Percentiles rank a stretch among this genome's conserved stretches.
Evolutionary conservation across 1,140 invertebrate genomes (phyloP).

Genomic region (Caenorhabditis brenneri): DNA sequence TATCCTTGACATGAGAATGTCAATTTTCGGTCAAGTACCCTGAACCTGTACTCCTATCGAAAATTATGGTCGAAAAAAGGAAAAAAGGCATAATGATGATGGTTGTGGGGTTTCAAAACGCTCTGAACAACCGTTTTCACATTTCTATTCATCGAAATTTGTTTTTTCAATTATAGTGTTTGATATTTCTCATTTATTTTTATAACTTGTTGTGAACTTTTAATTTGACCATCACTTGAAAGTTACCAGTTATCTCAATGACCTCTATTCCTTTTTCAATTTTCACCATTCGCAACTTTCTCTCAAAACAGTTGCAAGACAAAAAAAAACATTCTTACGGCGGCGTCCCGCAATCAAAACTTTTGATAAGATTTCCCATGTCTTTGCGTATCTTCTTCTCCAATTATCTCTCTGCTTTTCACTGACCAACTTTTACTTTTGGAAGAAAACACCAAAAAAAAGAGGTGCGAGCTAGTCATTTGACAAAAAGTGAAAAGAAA

Average conservation of each 20-base stretch:
- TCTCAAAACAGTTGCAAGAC: constrained; percentile 22
- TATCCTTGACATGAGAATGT: background rate
- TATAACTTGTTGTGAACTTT: too few relatives aligned
- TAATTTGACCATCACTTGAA: too few relatives aligned
- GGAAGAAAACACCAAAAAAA: constrained; percentile 34
- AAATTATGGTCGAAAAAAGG: background rate
- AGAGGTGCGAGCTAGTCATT: constrained; percentile 31
- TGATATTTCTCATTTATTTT: too few relatives aligned
- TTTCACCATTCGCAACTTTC: background rate
- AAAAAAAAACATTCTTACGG: background rate
- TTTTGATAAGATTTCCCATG: constrained; percentile 2
- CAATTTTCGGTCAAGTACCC: background rate
- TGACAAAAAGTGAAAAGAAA: constrained; percentile 31
- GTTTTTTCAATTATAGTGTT: too few relatives aligned
- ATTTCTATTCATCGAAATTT: too few relatives aligned
- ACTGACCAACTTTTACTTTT: constrained; percentile 31
- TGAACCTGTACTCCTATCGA: background rate
- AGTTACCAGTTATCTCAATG: background rate
- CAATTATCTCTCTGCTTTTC: background rate
- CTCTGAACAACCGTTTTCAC: too few relatives aligned
- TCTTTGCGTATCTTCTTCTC: background rate
- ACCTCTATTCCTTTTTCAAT: background rate
- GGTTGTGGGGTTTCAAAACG: too few relatives aligned
- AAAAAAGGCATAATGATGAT: background rate
- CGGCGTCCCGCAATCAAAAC: background rate